phyloP scores from a whole-genome alignment of 1,140 invertebrate species.

The Portunus trituberculatus region DNA sequence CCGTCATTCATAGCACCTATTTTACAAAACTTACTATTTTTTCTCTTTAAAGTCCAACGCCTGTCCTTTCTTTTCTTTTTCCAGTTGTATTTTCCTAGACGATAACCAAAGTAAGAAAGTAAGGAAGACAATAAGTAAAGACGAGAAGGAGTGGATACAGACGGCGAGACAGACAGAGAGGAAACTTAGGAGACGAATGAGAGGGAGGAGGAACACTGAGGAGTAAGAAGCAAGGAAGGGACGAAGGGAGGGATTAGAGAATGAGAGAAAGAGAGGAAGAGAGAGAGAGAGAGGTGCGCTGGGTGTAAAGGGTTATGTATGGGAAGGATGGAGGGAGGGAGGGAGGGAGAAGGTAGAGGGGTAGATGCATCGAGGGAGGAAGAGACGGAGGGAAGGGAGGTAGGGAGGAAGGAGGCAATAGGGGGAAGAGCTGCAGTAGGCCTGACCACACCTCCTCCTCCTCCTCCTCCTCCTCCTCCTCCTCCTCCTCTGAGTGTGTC shows the following conservation, averaged over 20 bases:
- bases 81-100: too few relatives aligned
- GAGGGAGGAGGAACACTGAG: too few relatives aligned
- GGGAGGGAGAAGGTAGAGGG: background rate
- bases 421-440: background rate
- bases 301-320: background rate
- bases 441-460: background rate
- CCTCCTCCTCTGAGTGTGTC: background rate
- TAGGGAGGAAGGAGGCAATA: background rate
- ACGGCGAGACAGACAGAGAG: too few relatives aligned
- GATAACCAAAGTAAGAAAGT: too few relatives aligned
- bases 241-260: background rate
- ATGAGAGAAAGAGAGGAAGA: background rate
- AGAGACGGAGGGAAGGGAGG: constrained; percentile 16
- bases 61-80: too few relatives aligned
- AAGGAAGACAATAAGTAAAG: background rate
- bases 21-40: too few relatives aligned
- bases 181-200: too few relatives aligned
- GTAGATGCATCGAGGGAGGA: background rate
- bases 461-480: background rate
- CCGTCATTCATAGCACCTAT: too few relatives aligned
- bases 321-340: background rate
- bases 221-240: too few relatives aligned
- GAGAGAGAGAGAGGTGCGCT: background rate
- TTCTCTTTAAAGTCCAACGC: too few relatives aligned
- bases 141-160: background rate